Evolutionary conservation across 64 coral and sea anemone genomes (phyloP).

Genomic region (Montipora sp.): DNA sequence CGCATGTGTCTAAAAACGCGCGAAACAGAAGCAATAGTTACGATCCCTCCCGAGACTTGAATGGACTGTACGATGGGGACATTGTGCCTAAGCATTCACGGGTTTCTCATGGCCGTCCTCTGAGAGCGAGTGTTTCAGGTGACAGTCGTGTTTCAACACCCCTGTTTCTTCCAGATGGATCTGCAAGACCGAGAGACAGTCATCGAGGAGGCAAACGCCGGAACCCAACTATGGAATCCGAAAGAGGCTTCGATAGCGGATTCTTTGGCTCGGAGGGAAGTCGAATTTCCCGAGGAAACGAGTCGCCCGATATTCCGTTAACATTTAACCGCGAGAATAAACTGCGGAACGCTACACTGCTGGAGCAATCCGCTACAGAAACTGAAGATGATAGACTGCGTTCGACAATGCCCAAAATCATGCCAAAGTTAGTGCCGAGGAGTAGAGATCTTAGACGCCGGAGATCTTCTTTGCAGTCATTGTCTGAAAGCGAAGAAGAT

Average conservation of each 20-base stretch:
- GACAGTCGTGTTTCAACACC: constrained; percentile 93
- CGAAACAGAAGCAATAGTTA: background rate
- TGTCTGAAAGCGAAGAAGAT: constrained; percentile 92
- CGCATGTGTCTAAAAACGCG: background rate
- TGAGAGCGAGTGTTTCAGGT: constrained; percentile 54
- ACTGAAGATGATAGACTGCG: constrained; percentile 73
- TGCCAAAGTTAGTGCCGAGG: constrained; percentile 50
- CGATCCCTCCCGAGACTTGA: background rate
- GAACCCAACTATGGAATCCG: constrained; percentile 77
- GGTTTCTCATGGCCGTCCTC: constrained; percentile 9
- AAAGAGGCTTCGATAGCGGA: constrained; percentile 90
- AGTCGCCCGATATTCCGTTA: constrained; percentile 67
- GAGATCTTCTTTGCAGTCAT: constrained; percentile 70
- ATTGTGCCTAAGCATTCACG: background rate
- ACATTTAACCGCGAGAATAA: constrained; percentile 44
- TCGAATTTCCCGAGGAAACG: constrained; percentile 72
- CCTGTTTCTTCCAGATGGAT: constrained; percentile 68
- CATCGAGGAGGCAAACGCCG: constrained; percentile 60
- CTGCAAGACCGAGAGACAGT: constrained; percentile 61
- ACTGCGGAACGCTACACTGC: constrained; percentile 42
- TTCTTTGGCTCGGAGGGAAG: constrained; percentile 96
- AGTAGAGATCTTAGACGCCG: constrained; percentile 63
- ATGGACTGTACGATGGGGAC: background rate
- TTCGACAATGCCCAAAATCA: constrained; percentile 27
- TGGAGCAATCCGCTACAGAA: constrained; percentile 75